Evolutionary conservation across 2,113 vertebrate genomes (phyloP), one percentile per base, ranked within the genome.

Genomic region (Xenotilapia flavipinnis): DNA sequence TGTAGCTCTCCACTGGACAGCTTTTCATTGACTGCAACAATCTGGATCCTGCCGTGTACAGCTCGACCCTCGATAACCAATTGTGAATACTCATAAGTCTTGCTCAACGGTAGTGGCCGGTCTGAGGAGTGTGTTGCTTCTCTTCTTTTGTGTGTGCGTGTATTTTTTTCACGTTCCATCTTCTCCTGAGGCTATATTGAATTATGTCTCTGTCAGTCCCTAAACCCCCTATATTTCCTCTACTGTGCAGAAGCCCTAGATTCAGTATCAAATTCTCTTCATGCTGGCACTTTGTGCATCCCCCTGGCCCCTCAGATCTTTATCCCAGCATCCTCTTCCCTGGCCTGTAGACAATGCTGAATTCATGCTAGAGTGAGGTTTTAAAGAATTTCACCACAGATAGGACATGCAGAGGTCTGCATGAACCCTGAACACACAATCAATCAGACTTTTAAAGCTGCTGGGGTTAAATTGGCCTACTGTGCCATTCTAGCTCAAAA

Each of bases 121-220:
- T 90, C 15, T 11, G 62, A 90, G 31, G 5, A 77, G 26, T 45
- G 68, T 91, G 70, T 85, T 82, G 53, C 53, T 84, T 23, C 62
- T 89, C 49, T 79, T 38, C 10, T 75, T 77, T 51, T 77, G 17
- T 68, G 9, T 33, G 13, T 92, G 80, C 60, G 9, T 85, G 40
- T 86, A 4, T 81, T 31, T 91, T 87, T 87, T 94, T 88, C 79
- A 86, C 89, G 88, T 92, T 93, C 86, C 31, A 3, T 91, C 89
- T 94, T 91, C 88, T 89, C 92, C 92, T 7, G 84, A 84, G 93
- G 92, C 92, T 94, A 94, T 95, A 95, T 95, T 95, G 91, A 95
- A 94, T 95, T 95, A 95, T 95, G 94, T 95, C 92, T 92, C 93
- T 94, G 94, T 95, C 95, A 95, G 92, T 95, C 93, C 90, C 95